Base-by-base conservation (phyloP, 35 echinoderm and acorn worm species). In the Ophiothrix spiculata region DNA sequence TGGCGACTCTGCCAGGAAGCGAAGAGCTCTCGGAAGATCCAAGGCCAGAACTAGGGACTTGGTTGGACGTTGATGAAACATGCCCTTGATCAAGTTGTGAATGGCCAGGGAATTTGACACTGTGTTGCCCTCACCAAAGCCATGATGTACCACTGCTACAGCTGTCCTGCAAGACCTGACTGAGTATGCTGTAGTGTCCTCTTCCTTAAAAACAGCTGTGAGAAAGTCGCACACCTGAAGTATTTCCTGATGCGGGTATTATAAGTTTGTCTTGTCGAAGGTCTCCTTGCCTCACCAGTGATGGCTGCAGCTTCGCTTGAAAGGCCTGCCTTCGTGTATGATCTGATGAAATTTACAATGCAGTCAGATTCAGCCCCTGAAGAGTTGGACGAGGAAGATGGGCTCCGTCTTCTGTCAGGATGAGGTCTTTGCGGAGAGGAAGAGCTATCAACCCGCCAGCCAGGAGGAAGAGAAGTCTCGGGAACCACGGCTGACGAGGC, bases 401-500 rank as follows among this genome's bases (percentile, higher is more conserved):
- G n/a, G 38, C 33, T 33, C 77, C 77, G 21, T 33, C 15, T 32
- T 35, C 15, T 17, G 38, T 13, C 77, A 79, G 77, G 28, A 79
- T 33, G 15, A 79, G 38, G 38, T 36, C 77, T 37, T 35, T 13
- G 33, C 33, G 6, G 15, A 38, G 33, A 35, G 34, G 74, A 76
- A 76, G n/a, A 31, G 74, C n/a, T 28, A 28, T 76, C 34, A 35
- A 6, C 74, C 19, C 19, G 11, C 11, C 33, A 1, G 16, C 77
- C 33, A 36, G 38, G 33, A 79, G 77, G 21, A 37, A 38, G 21
- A 17, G 33, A 79, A 54, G 21, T 54, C 45, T 54, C 45, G 45
- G 45, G 45, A 54, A 54, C 49, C 82, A 84, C 4, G 16, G 29
- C 56, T 85, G 82, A 4, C 82, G 32, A 33, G 63, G 32, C 63